phyloP scores from a whole-genome alignment of 2,888 invertebrate genomes.

The Lasioglossum vierecki region DNA sequence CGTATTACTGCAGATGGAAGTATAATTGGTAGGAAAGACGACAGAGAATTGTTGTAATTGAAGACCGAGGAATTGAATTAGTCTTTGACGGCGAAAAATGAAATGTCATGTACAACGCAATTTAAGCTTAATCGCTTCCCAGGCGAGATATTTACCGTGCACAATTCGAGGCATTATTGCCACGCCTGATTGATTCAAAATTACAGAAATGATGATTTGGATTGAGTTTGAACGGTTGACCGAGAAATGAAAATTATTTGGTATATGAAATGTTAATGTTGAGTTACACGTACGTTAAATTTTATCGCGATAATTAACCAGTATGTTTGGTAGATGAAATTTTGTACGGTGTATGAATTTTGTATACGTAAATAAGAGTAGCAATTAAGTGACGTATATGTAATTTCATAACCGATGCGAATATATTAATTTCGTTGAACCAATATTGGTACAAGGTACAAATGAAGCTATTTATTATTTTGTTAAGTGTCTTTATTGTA shows the following conservation, averaged over 20 bases:
- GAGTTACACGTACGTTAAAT: neutral
- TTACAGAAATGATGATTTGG: neutral
- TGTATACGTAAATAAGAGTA: neutral
- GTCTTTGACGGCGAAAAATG: neutral
- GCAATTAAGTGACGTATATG: neutral
- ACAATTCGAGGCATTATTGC: neutral
- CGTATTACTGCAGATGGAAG: neutral
- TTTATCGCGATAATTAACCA: neutral
- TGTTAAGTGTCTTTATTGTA: too few relatives aligned
- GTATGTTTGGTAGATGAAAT: neutral
- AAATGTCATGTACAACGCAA: neutral
- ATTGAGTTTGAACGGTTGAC: neutral
- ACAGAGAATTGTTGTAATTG: neutral
- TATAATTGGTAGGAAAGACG: neutral
- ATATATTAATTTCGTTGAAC: neutral
- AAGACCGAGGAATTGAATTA: neutral
- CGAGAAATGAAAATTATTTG: neutral
- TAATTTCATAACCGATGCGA: neutral
- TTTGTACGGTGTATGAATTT: neutral
- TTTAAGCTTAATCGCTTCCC: neutral
- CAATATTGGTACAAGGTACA: too few relatives aligned
- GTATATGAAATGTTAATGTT: neutral
- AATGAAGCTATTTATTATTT: too few relatives aligned
- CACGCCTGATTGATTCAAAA: neutral
- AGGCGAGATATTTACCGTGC: neutral